phyloP scores from a whole-genome alignment of 2,888 invertebrate genomes.

The Crossocerus cetratus region DNA sequence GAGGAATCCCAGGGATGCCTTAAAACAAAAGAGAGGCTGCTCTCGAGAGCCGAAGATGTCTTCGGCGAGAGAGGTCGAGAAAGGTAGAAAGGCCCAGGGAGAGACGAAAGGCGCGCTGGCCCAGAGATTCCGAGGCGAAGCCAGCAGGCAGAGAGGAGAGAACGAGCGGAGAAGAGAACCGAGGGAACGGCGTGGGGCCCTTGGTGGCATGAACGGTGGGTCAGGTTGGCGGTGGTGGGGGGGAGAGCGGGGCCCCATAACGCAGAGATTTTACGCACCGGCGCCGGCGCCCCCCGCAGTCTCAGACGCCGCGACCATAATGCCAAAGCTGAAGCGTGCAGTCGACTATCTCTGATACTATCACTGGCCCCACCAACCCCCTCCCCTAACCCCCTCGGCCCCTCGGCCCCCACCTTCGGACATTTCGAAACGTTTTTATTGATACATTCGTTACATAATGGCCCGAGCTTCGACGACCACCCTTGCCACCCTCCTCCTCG shows the following conservation, averaged over 20 bases:
- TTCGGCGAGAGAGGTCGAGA: conserved; percentile 24
- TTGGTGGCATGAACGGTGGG: conserved; percentile 37
- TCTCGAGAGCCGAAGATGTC: conserved; percentile 66
- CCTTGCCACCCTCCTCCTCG: conserved; percentile 9
- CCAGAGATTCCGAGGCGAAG: conserved; percentile 55
- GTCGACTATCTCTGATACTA: conserved; percentile 61
- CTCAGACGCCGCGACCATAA: conserved; percentile 76
- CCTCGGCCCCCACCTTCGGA: conserved; percentile 22
- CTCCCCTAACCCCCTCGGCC: background rate
- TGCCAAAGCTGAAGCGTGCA: conserved; percentile 60
- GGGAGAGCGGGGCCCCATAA: conserved; percentile 67
- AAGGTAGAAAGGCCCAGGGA: conserved; percentile 14
- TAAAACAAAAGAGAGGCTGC: conserved; percentile 72
- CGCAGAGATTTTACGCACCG: conserved; percentile 75
- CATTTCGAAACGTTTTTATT: conserved; percentile 50
- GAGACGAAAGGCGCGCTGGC: conserved; percentile 14
- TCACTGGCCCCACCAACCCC: conserved; percentile 60
- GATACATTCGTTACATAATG: conserved; percentile 53
- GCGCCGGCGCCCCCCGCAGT: conserved; percentile 77
- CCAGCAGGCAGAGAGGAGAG: background rate
- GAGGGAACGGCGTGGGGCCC: conserved; percentile 52
- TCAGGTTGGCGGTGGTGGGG: conserved; percentile 38
- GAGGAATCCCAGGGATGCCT: conserved; percentile 67
- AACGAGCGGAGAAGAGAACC: background rate
- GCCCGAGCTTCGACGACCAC: conserved; percentile 33